Percentiles rank a stretch among this genome's conserved stretches.
These are phyloP conservation scores for Drosophila albomicans DNA, from an alignment of 1,140 invertebrate species.

Conservation along the genomic window DNA sequence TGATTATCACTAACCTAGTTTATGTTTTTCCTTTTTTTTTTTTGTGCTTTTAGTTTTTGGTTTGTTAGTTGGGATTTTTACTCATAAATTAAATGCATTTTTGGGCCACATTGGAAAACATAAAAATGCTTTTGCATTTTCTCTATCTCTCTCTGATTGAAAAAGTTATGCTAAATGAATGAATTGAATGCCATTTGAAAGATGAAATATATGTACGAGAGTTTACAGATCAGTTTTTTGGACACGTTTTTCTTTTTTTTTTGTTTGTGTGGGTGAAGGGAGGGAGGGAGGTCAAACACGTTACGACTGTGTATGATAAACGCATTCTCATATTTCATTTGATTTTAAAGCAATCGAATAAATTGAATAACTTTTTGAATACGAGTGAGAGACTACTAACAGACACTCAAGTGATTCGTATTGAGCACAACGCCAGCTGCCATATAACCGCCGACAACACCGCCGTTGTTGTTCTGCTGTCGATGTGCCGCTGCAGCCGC, in stretches of 20 bases:
- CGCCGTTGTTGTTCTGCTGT: constrained; percentile 32
- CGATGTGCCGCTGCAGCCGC: constrained; percentile 4
- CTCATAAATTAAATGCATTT: constrained; percentile 72
- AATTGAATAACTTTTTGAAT: constrained; percentile 9
- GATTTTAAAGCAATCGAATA: constrained; percentile 3
- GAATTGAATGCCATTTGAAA: constrained; percentile 43
- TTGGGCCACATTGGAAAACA: constrained; percentile 65
- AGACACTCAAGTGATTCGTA: constrained; percentile 82
- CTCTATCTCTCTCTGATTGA: constrained; percentile 53
- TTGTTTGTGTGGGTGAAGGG: no score
- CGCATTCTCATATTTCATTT: constrained; percentile 5
- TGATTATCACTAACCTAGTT: constrained; percentile 80
- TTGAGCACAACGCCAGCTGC: constrained; percentile 81
- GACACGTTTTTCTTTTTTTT: no score
- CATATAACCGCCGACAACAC: constrained; percentile 68
- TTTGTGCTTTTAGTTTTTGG: constrained; percentile 8
- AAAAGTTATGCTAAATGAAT: constrained; percentile 54
- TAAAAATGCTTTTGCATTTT: constrained; percentile 56
- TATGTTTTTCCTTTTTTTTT: not conserved
- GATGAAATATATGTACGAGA: constrained; percentile 15
- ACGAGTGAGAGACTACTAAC: constrained; percentile 63
- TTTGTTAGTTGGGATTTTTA: constrained; percentile 8
- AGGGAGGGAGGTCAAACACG: no score
- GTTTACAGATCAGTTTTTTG: constrained; percentile 13
- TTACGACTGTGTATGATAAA: no score